A percentile compares a stretch with the other conserved stretches of the same genome.
Evolutionary conservation across 1,140 invertebrate species (phyloP).

Genomic region (Drosophila fuyamai): DNA sequence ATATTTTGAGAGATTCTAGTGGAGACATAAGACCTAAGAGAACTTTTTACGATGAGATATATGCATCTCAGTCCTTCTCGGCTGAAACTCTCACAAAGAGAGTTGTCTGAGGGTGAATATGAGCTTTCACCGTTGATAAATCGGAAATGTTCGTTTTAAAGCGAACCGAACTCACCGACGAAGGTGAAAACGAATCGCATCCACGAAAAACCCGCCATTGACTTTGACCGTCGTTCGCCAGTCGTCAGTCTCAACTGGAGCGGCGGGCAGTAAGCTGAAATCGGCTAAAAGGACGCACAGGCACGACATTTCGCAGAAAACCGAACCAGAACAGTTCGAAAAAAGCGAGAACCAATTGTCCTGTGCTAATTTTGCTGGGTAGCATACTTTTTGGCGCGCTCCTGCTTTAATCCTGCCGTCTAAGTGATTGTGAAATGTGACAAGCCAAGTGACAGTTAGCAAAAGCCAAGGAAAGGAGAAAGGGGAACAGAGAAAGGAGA

Average conservation of each 20-base stretch:
- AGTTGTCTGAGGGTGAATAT: background rate
- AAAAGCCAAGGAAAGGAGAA: slow-evolving; percentile 37
- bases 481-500: slow-evolving; percentile 15
- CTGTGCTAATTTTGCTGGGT: slow-evolving; percentile 41
- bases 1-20: background rate
- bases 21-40: background rate
- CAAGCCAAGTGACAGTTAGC: slow-evolving; percentile 70
- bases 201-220: slow-evolving; percentile 40
- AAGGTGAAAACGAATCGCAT: slow-evolving; percentile 38
- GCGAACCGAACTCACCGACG: background rate
- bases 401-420: slow-evolving; percentile 21
- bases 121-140: slow-evolving; percentile 2
- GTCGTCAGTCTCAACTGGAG: slow-evolving; percentile 65
- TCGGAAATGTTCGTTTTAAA: slow-evolving; percentile 1
- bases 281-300: slow-evolving; percentile 36
- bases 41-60: background rate
- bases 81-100: background rate
- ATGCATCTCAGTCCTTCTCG: background rate
- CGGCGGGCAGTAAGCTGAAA: slow-evolving; percentile 63
- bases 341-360: slow-evolving; percentile 23
- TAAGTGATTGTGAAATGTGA: slow-evolving; percentile 72
- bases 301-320: background rate
- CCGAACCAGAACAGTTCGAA: background rate
- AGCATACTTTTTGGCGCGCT: slow-evolving; percentile 70
- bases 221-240: slow-evolving; percentile 46